phyloP scores from a whole-genome alignment of 2,888 invertebrate species.

The Drosophila fulvimacula region DNA sequence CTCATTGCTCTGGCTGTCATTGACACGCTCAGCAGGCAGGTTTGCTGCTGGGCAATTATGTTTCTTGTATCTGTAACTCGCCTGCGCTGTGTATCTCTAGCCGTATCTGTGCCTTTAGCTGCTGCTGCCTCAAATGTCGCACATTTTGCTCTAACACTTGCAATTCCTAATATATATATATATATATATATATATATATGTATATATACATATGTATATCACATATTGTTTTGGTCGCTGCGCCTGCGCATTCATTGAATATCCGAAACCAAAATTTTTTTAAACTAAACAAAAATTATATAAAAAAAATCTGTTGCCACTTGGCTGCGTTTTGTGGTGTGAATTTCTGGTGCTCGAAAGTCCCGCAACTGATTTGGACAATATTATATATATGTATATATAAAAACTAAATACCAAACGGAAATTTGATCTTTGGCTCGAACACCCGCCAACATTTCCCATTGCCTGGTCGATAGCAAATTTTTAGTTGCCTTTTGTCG shows the following conservation, averaged over 20 bases:
- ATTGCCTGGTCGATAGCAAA: constrained; percentile 54
- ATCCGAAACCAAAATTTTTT: constrained; percentile 26
- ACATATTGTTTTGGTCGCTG: constrained; percentile 47
- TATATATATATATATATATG: too few species aligned
- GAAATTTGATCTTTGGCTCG: constrained; percentile 71
- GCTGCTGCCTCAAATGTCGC: constrained; percentile 67
- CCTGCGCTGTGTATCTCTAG: constrained; percentile 15
- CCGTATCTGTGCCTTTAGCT: constrained; percentile 18
- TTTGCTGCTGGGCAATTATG: constrained; percentile 71
- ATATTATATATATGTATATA: constrained; percentile 66
- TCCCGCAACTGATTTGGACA: constrained; percentile 77
- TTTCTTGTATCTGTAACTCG: constrained; percentile 79
- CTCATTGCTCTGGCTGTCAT: constrained; percentile 58
- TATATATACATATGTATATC: not conserved
- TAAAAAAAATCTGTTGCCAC: constrained; percentile 17
- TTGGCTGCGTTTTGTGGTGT: constrained; percentile 38
- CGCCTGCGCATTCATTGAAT: constrained; percentile 65
- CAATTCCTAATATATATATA: constrained; percentile 53
- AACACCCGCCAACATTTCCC: constrained; percentile 23
- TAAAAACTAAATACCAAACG: constrained; percentile 12
- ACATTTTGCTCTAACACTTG: constrained; percentile 77
- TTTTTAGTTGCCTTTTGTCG: constrained; percentile 76
- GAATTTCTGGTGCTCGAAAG: constrained; percentile 47
- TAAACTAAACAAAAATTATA: not conserved
- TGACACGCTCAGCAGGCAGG: constrained; percentile 77